These are phyloP conservation scores for Mustela lutreola DNA, from an alignment of 2,113 vertebrate genomes.

Conservation along the genomic window DNA sequence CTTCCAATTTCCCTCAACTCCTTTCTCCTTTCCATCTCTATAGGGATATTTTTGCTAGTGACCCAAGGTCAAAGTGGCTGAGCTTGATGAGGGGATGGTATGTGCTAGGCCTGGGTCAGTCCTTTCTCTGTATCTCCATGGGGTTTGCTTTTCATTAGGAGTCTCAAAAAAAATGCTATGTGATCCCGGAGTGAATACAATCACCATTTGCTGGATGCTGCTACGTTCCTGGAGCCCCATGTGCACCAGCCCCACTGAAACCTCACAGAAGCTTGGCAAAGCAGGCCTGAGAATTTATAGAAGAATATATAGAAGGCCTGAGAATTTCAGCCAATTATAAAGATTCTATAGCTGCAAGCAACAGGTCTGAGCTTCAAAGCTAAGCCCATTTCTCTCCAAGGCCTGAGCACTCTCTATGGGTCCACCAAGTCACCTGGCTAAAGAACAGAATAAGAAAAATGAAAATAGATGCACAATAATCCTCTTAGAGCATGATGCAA, in stretches of 20 bases:
- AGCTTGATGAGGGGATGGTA: neutral
- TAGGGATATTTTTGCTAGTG: neutral
- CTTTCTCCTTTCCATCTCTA: neutral
- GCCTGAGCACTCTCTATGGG: neutral
- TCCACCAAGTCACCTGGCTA: neutral
- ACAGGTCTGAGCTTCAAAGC: neutral
- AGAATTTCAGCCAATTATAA: neutral
- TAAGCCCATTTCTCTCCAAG: neutral
- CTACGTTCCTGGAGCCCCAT: neutral
- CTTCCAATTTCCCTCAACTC: too few species aligned
- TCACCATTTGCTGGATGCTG: neutral
- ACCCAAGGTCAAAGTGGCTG: neutral
- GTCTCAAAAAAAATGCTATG: neutral
- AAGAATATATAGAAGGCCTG: neutral
- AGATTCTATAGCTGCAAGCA: neutral
- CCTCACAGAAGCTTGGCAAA: neutral
- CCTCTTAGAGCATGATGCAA: neutral
- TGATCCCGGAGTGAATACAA: neutral
- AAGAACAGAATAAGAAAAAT: neutral
- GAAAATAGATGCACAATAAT: constrained; percentile 7
- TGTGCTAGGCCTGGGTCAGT: neutral
- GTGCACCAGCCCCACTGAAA: neutral
- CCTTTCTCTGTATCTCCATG: neutral
- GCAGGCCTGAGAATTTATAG: too few species aligned
- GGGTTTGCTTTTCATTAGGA: neutral